Evolutionary conservation across 2,888 invertebrate genomes (phyloP).

Genomic region (Ophion ventricosus): DNA sequence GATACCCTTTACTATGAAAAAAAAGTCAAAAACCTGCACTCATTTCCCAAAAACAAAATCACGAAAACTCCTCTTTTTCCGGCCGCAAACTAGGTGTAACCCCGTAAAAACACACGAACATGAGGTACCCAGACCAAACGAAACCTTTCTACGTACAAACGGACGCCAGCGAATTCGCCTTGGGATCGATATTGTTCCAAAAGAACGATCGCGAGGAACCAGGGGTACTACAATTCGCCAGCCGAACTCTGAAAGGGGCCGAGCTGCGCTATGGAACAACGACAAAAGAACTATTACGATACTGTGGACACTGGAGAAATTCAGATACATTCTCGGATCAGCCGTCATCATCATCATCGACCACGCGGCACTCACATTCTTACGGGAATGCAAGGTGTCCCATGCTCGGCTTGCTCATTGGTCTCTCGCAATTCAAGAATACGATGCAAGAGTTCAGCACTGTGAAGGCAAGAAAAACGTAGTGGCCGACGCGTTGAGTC

Average conservation of each 20-base stretch:
- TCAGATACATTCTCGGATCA: conserved; percentile 34
- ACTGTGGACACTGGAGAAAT: conserved; percentile 36
- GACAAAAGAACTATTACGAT: conserved; percentile 52
- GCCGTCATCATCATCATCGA: conserved; percentile 5
- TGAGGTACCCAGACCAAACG: background rate
- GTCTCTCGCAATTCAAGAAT: too few species aligned
- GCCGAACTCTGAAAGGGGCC: conserved; percentile 1
- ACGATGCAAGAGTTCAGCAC: background rate
- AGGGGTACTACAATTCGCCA: background rate
- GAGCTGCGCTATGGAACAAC: conserved; percentile 33
- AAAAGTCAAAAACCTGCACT: too few species aligned
- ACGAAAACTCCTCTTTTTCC: too few species aligned
- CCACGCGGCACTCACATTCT: background rate
- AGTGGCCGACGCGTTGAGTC: conserved; percentile 1
- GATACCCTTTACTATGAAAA: too few species aligned
- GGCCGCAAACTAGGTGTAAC: too few species aligned
- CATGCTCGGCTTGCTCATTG: too few species aligned
- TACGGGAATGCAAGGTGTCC: too few species aligned
- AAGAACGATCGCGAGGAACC: background rate
- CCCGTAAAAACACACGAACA: too few species aligned
- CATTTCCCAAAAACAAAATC: too few species aligned
- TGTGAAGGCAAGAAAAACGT: background rate
- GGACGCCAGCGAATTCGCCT: background rate
- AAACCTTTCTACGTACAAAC: conserved; percentile 1
- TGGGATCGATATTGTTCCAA: background rate